phyloP scores from a whole-genome alignment of 2,113 vertebrate species.

The Boleophthalmus pectinirostris region DNA sequence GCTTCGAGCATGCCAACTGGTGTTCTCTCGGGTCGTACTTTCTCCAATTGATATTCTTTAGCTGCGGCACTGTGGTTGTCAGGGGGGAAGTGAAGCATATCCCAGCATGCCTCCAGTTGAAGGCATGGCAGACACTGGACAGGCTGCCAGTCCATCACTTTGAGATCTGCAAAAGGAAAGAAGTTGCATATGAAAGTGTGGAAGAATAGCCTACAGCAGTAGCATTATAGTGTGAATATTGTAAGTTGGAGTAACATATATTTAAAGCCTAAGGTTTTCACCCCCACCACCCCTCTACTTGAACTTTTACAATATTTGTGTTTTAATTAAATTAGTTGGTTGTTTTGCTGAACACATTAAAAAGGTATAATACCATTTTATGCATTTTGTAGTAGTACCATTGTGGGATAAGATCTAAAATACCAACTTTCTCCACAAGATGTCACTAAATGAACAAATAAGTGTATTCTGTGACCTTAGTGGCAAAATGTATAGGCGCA shows the following conservation, averaged over 20 bases:
- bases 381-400: neutral
- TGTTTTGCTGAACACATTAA: neutral
- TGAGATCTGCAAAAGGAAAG: slow-evolving; percentile 21
- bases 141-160: slow-evolving; percentile 47
- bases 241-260: neutral
- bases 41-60: slow-evolving; percentile 50
- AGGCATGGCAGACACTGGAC: slow-evolving; percentile 38
- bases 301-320: too few relatives aligned
- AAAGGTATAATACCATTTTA: too few relatives aligned
- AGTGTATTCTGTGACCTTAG: neutral
- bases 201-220: neutral
- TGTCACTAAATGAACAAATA: neutral
- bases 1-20: slow-evolving; percentile 6
- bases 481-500: neutral
- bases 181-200: slow-evolving; percentile 17
- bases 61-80: slow-evolving; percentile 35
- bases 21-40: neutral
- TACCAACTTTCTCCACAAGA: neutral
- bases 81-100: slow-evolving; percentile 53
- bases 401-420: neutral
- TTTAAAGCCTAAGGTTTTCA: neutral
- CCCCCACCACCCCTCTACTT: too few relatives aligned
- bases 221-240: neutral
- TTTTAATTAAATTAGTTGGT: neutral
- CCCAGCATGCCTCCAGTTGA: slow-evolving; percentile 52